Evolutionary conservation across 2,797 vertebrate genomes (phyloP).

Genomic region (Lithobates sylvaticus): DNA sequence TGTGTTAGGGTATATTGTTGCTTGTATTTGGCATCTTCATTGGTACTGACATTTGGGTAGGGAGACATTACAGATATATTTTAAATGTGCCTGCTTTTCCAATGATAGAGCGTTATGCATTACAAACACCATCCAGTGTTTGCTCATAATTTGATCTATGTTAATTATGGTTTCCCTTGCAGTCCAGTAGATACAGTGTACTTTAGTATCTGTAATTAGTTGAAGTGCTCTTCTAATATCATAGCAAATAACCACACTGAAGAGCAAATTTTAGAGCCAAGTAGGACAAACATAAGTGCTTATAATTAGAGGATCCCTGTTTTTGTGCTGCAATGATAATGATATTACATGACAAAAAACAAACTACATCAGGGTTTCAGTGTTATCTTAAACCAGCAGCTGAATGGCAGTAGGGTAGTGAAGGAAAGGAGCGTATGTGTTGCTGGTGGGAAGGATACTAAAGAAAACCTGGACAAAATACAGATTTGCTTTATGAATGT

Average conservation of each 20-base stretch:
- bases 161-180: conserved; percentile 35
- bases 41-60: conserved; percentile 11
- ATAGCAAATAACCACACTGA: conserved; percentile 19
- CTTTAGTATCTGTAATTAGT: conserved; percentile 13
- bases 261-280: conserved; percentile 7
- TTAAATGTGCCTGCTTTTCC: background rate
- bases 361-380: too few relatives aligned
- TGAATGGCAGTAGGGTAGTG: too few relatives aligned
- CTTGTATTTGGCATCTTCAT: background rate
- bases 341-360: background rate
- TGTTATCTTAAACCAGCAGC: too few relatives aligned
- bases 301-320: conserved; percentile 37
- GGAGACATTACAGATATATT: conserved; percentile 25
- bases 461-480: background rate
- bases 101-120: background rate
- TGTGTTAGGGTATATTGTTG: too few relatives aligned
- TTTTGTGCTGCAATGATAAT: conserved; percentile 3
- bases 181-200: background rate
- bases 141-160: conserved; percentile 29
- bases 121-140: conserved; percentile 12
- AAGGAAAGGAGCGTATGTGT: background rate
- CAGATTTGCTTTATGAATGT: background rate
- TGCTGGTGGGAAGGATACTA: too few relatives aligned
- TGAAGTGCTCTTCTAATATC: conserved; percentile 18
- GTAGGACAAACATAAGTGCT: background rate